Evolutionary conservation across 2,797 vertebrate species (phyloP), one percentile per base, ranked within the genome.

Genomic region (Falco peregrinus): DNA sequence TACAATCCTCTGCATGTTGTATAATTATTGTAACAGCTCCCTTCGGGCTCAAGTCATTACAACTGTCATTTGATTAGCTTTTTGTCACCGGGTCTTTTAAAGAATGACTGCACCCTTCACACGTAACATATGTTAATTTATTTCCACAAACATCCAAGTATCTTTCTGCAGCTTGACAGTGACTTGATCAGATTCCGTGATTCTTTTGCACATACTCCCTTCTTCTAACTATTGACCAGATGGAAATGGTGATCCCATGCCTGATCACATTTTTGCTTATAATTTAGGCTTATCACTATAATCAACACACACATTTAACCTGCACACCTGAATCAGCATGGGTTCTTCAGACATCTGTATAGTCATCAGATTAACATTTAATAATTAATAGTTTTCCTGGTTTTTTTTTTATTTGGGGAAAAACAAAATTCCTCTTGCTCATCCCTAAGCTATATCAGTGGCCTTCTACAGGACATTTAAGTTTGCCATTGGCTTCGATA

Each of bases 1-100:
- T 89, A 69, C 68, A 87, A 81, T 90, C 79, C 73, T 83, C 47
- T 92, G 64, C 60, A 18, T 89, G 92, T 95, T 93, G 57, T 69
- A 31, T 78, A 96, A 95, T 95, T 92, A 96, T 78, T 96, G 31
- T 75, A 92, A 96, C 92, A 92, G 74, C 25, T 96, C 86, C 95
- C 92, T 90, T 89, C 4, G 16, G 94, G 89, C 87, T 92, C 10
- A 4, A 89, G 63, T 86, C 74, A 89, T 95, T 96, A 74, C 19
- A 87, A 78, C 35, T 96, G 76, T 81, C 83, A 90, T 71, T 91
- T 91, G 65, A 91, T 94, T 94, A 93, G 48, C 43, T 77, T 95
- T 95, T 89, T 90, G 73, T 94, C 76, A 90, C 29, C 29, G 9
- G n/a, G 35, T 65, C 79, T 90, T 88, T 79, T 78, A 76, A 93